phyloP scores from a whole-genome alignment of 2,797 vertebrate species.

The Australoheros facetus region DNA sequence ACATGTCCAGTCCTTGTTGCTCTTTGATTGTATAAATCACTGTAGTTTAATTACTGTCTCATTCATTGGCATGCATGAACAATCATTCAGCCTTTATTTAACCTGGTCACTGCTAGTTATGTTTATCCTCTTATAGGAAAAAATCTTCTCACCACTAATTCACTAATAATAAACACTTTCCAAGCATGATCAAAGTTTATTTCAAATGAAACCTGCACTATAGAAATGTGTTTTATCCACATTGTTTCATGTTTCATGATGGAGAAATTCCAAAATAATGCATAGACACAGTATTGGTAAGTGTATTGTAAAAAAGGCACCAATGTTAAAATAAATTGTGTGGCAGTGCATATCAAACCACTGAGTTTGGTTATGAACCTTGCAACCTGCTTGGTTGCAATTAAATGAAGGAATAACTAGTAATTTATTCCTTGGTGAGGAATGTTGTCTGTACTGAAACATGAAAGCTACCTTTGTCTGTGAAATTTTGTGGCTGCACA shows the following conservation, averaged over 20 bases:
- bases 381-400: not conserved
- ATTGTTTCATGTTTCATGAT: slow-evolving; percentile 43
- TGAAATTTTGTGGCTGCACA: slow-evolving; percentile 10
- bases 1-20: not conserved
- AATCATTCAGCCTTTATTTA: slow-evolving; percentile 30
- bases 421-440: not conserved
- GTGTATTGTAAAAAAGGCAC: not conserved
- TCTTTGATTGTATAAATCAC: not conserved
- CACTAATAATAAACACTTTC: not conserved
- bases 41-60: slow-evolving; percentile 2
- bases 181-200: slow-evolving; percentile 8
- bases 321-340: not conserved
- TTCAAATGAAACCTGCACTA: slow-evolving; percentile 1
- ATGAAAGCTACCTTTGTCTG: slow-evolving; percentile 37
- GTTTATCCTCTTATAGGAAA: slow-evolving; percentile 38
- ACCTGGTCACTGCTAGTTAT: slow-evolving; percentile 3
- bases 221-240: not conserved
- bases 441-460: slow-evolving; percentile 19
- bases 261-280: not conserved
- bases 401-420: not conserved
- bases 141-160: slow-evolving; percentile 22
- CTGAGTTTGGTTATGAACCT: not conserved
- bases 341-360: not conserved
- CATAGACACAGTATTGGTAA: not conserved
- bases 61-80: slow-evolving; percentile 39